Conservation (phyloP, 2,797 vertebrate species). For the Tokudaia tokunoshimensis region DNA sequence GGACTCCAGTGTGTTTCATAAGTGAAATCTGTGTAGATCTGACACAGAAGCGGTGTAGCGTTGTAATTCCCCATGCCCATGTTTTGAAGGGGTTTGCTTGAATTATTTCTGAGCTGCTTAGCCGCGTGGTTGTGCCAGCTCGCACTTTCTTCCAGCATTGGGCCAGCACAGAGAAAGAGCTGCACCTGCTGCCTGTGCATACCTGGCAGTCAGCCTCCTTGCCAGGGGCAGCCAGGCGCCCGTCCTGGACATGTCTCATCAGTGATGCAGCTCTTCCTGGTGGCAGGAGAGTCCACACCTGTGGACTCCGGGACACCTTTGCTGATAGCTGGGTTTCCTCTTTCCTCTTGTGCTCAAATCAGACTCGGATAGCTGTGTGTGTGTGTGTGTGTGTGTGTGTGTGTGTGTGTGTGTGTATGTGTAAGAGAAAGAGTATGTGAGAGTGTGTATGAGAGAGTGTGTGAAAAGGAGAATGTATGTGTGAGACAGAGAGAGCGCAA, state of each 20-base stretch:
- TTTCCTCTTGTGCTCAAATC: neutral
- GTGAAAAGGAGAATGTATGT: neutral
- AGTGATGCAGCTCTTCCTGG: neutral
- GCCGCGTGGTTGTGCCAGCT: neutral
- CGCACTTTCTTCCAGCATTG: neutral
- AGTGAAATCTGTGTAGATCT: neutral
- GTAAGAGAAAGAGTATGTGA: neutral
- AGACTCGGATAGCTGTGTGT: neutral
- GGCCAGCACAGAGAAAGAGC: neutral
- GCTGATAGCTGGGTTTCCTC: neutral
- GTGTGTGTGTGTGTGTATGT: too few relatives aligned
- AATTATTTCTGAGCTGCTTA: neutral
- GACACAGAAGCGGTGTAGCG: neutral
- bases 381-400: neutral
- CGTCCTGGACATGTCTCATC: neutral
- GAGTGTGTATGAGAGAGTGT: neutral
- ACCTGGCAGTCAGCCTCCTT: neutral
- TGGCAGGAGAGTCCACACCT: neutral
- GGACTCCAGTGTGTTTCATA: neutral
- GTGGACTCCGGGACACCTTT: neutral
- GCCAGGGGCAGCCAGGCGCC: neutral
- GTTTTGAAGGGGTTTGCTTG: conserved; percentile 42
- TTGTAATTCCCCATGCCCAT: neutral
- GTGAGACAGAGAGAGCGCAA: neutral
- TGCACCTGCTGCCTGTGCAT: neutral